Conservation (phyloP, 2,797 vertebrate genomes). For the Zonotrichia albicollis region DNA sequence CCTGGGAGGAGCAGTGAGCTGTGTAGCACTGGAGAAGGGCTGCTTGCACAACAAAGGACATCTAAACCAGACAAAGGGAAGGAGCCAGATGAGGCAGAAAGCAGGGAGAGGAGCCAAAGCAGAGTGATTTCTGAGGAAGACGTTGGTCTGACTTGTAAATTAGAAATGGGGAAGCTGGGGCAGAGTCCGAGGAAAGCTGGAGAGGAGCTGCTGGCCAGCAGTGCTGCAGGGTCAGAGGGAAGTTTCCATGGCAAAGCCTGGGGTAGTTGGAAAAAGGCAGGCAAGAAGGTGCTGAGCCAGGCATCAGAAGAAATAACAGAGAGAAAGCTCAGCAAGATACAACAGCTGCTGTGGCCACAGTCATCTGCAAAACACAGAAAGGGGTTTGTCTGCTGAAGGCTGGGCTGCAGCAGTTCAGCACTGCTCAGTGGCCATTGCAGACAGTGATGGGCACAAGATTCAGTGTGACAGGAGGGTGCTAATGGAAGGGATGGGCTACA, state of each 20-base stretch:
- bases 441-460: neutral
- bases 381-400: neutral
- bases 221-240: neutral
- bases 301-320: neutral
- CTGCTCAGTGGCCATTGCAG: neutral
- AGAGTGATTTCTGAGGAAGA: neutral
- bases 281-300: neutral
- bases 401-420: neutral
- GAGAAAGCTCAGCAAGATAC: neutral
- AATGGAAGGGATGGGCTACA: neutral
- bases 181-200: neutral
- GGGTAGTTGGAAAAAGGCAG: neutral
- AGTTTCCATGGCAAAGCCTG: neutral
- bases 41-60: neutral
- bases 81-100: neutral
- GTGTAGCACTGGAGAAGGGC: neutral
- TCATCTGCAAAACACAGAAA: neutral
- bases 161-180: neutral
- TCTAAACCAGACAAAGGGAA: neutral
- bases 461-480: neutral
- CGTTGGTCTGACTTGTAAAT: neutral
- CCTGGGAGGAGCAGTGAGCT: neutral
- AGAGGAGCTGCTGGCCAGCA: neutral
- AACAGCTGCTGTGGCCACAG: neutral
- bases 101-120: neutral